Conservation (phyloP, 1,140 invertebrate genomes). For the Nylanderia fulva region DNA sequence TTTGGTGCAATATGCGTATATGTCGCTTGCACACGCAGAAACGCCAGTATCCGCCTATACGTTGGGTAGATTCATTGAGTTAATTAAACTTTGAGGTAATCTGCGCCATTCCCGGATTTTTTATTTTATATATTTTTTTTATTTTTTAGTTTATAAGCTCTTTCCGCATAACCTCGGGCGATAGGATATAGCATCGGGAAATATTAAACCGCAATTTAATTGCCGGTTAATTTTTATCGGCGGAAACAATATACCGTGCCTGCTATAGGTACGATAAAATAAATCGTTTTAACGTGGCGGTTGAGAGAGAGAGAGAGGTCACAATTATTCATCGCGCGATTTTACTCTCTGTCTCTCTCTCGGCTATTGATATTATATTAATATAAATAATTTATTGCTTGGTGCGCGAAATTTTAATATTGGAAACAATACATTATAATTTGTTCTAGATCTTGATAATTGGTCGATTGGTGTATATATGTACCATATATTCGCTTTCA, state of each 20-base stretch:
- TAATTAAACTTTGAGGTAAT: constrained; percentile 76
- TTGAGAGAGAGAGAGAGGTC: neutral
- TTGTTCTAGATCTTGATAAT: neutral
- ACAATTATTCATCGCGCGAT: constrained; percentile 21
- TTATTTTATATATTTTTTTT: constrained; percentile 21
- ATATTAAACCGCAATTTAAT: constrained; percentile 59
- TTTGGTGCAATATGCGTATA: constrained; percentile 50
- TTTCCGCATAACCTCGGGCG: constrained; percentile 17
- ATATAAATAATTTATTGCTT: neutral
- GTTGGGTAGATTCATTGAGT: constrained; percentile 67
- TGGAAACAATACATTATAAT: neutral
- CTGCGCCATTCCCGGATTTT: constrained; percentile 54
- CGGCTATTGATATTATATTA: neutral
- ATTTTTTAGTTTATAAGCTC: constrained; percentile 34
- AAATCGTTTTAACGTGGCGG: constrained; percentile 6
- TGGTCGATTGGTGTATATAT: too few relatives aligned
- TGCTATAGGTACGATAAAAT: constrained; percentile 30
- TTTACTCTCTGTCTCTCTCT: too few relatives aligned
- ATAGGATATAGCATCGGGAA: constrained; percentile 8
- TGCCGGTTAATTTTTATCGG: constrained; percentile 45
- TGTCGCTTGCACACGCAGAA: constrained; percentile 41
- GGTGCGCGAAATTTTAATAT: neutral
- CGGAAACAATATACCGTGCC: constrained; percentile 43
- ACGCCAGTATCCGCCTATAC: constrained; percentile 22
- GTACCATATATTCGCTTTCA: too few relatives aligned